Conservation (phyloP, 2,797 vertebrate genomes). For the Fistularia tabacaria region DNA sequence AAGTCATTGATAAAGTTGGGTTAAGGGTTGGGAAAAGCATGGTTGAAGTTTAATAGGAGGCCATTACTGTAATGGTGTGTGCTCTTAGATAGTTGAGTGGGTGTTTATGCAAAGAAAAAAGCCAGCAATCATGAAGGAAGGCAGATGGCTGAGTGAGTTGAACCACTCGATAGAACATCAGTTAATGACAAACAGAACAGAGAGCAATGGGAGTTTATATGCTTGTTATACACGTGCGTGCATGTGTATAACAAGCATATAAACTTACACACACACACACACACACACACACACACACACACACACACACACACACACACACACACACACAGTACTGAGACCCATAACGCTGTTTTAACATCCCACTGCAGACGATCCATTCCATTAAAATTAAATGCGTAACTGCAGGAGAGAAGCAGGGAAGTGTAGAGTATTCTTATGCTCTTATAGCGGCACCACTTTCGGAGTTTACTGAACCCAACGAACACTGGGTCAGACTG, state of each 20-base stretch:
- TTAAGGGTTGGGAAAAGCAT: too few relatives aligned
- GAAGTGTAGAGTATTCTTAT: too few relatives aligned
- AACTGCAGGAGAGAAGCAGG: conserved; percentile 23
- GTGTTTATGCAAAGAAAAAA: conserved; percentile 30
- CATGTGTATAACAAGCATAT: conserved; percentile 9
- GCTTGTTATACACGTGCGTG: conserved; percentile 8
- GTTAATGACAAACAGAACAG: conserved; percentile 39
- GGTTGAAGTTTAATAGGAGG: too few relatives aligned
- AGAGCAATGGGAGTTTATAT: conserved; percentile 11
- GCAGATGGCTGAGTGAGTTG: conserved; percentile 55
- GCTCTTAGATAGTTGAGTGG: too few relatives aligned
- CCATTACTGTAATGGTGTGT: too few relatives aligned
- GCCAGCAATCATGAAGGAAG: conserved; percentile 43
- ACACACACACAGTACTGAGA: conserved; percentile 1
- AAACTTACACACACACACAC: too few relatives aligned
- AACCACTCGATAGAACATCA: conserved; percentile 51
- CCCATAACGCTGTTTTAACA: conserved; percentile 11
- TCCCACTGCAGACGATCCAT: conserved; percentile 14
- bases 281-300: not conserved
- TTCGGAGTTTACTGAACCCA: too few relatives aligned
- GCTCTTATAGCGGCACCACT: too few relatives aligned
- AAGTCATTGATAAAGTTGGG: too few relatives aligned
- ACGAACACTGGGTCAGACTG: too few relatives aligned
- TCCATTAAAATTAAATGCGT: conserved; percentile 22
- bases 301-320: not conserved